Percentiles rank a stretch among this genome's conserved stretches.
These are phyloP conservation scores for Dryobates pubescens DNA, from an alignment of 2,797 vertebrate genomes.

Conservation along the genomic window DNA sequence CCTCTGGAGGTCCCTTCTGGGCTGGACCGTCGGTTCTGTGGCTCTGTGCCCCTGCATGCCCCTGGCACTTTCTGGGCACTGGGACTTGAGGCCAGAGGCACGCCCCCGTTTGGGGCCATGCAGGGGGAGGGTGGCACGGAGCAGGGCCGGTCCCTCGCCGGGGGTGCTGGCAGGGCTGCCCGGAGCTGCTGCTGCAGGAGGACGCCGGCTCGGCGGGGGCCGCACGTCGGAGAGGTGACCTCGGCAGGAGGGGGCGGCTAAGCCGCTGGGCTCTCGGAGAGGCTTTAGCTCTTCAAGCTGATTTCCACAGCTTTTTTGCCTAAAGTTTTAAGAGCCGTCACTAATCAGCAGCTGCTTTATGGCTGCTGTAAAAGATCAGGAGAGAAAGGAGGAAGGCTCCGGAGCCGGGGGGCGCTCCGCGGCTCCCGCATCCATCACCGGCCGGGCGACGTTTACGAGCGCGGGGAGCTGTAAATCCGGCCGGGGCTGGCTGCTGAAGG, in stretches of 20 bases:
- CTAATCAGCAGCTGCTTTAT: constrained; percentile 71
- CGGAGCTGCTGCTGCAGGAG: accelerated
- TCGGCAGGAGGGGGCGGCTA: neutral
- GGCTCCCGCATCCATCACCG: neutral
- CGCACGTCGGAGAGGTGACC: neutral
- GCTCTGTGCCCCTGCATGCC: neutral
- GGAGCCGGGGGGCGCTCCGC: neutral
- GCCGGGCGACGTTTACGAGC: neutral
- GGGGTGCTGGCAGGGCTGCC: accelerated
- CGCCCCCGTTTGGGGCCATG: neutral
- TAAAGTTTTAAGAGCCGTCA: constrained; percentile 64
- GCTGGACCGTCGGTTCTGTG: too few relatives aligned
- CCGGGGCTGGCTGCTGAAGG: accelerated
- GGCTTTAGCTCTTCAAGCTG: constrained; percentile 61
- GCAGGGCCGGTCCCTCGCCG: neutral
- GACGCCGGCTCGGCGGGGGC: neutral
- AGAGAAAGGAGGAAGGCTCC: constrained; percentile 13
- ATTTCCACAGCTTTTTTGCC: constrained; percentile 66
- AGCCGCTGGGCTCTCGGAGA: constrained; percentile 14
- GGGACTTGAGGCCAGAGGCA: neutral
- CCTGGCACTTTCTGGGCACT: neutral
- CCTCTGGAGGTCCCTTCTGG: too few relatives aligned
- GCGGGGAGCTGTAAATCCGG: constrained; percentile 24
- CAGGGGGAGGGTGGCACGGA: neutral
- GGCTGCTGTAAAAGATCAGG: constrained; percentile 55